These are phyloP conservation scores for Serilophus lunatus DNA, from an alignment of 2,113 vertebrate species.

Conservation along the genomic window DNA sequence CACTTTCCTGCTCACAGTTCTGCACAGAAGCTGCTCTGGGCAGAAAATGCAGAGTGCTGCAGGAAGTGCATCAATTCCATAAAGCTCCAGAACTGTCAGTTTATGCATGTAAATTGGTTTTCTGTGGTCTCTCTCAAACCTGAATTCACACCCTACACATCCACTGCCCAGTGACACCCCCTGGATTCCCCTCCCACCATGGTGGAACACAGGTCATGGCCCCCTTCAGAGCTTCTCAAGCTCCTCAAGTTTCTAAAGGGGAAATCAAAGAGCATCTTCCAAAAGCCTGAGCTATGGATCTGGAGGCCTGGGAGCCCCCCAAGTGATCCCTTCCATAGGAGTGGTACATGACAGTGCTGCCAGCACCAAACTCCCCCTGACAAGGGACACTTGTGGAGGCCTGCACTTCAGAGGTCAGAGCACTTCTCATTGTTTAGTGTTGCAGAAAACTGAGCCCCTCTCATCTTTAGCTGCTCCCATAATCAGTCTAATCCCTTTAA, in stretches of 20 bases:
- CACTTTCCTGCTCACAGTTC: slow-evolving; percentile 43
- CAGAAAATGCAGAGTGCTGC: not conserved
- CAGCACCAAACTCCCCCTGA: not conserved
- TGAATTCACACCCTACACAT: not conserved
- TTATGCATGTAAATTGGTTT: not conserved
- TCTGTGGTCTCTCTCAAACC: not conserved
- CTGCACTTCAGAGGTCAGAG: slow-evolving; percentile 40
- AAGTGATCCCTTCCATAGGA: not conserved
- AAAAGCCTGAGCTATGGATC: not conserved
- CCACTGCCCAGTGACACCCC: not conserved
- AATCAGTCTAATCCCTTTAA: slow-evolving; percentile 82
- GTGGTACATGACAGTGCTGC: not conserved
- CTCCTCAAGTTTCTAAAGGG: slow-evolving; percentile 14
- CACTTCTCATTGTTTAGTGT: slow-evolving; percentile 67
- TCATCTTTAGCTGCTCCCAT: slow-evolving; percentile 83
- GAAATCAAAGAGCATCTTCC: slow-evolving; percentile 28
- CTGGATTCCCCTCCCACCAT: not conserved
- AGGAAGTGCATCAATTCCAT: not conserved
- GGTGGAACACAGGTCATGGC: not conserved
- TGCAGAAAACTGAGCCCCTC: slow-evolving; percentile 85
- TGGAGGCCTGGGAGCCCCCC: not conserved
- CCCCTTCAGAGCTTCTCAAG: slow-evolving; percentile 22
- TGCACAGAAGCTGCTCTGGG: not conserved
- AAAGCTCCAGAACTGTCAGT: slow-evolving; percentile 38
- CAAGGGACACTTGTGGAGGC: not conserved